Base-by-base conservation (phyloP, 2,113 vertebrate species). In the Lamprologus ornatipinnis region DNA sequence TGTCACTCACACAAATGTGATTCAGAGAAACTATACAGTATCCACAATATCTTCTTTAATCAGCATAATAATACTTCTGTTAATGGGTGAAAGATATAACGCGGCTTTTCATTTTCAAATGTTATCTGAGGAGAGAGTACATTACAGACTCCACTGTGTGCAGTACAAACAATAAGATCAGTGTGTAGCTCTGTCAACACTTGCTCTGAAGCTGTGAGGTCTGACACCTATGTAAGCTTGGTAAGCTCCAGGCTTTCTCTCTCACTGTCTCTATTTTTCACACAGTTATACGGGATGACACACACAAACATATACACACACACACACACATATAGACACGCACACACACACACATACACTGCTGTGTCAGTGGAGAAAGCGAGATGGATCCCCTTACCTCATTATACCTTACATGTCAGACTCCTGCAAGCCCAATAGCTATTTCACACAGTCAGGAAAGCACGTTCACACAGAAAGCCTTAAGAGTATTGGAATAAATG, bases 201-300 rank as follows among this genome's bases (percentile, higher is more conserved):
- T 81, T 88, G 9, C 73, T 90, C 82, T 86, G 49, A 91, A 92
- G 68, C 87, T 91, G 89, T 89, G 87, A 91, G 88, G 92, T 93
- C 92, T 95, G 81, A 94, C 88, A 93, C 92, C 92, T 93, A 78
- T 80, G 85, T 89, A 90, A 93, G 80, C 81, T 87, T 79, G 85
- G 83, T 89, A 88, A 91, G 81, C 91, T 92, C 83, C 83, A 84
- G 90, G 85, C 88, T 84, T 85, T 87, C 83, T 84, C 84, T 90
- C 85, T 37, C 55, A 65, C 82, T 87, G 28, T 87, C 49, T 92
- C 84, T 73, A 33, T 92, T 91, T 91, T 86, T 91, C 85, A 79
- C 87, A 75, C 60, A 82, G 82, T 85, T 88, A 78, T 47, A 57
- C 28, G 9, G 42, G 42, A 80, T 63, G 21, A 84, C 80, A 68